Conservation (phyloP, 2,113 vertebrate species). For the Smithornis capensis region DNA sequence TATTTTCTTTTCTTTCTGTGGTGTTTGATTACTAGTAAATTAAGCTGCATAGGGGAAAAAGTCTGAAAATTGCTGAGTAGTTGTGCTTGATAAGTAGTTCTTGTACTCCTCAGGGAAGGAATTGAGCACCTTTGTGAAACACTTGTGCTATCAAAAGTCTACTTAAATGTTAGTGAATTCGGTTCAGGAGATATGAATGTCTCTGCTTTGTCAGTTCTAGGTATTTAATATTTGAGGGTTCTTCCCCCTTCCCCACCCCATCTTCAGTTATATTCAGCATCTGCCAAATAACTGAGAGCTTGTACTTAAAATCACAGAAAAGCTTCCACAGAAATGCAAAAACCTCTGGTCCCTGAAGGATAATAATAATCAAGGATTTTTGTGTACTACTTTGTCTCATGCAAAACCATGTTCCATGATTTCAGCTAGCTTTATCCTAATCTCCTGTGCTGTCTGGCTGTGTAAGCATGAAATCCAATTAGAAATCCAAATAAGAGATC, state of each 20-base stretch:
- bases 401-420: background rate
- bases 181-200: background rate
- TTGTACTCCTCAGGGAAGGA: background rate
- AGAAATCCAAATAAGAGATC: background rate
- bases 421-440: background rate
- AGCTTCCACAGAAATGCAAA: background rate
- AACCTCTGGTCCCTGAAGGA: background rate
- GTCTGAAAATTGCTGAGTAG: background rate
- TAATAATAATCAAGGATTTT: background rate
- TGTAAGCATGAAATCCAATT: background rate
- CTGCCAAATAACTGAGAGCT: background rate
- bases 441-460: background rate
- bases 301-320: background rate
- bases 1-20: background rate
- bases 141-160: background rate
- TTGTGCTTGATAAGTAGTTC: background rate
- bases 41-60: background rate
- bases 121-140: background rate
- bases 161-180: background rate
- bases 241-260: rapidly evolving
- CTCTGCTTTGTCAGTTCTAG: background rate
- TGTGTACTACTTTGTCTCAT: background rate
- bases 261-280: background rate
- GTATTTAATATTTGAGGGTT: background rate
- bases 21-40: background rate